Evolutionary conservation across 2,888 invertebrate species (phyloP), one percentile per base, ranked within the genome.

Genomic region (Drosophila histrio): DNA sequence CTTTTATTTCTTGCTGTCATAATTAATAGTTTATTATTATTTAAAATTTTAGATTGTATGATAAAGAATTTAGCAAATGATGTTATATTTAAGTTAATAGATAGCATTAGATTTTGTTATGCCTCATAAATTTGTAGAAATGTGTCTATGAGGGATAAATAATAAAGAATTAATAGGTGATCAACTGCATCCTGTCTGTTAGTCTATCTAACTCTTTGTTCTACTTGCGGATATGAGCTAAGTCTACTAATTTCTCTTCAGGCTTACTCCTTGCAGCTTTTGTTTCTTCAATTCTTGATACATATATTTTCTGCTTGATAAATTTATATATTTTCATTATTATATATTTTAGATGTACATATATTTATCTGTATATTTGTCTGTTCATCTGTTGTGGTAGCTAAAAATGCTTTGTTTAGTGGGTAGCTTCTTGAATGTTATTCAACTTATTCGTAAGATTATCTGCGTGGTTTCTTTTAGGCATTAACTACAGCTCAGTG

Each of bases 1-100:
- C n/a, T 56, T 63, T 43, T 52, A 19, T 38, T 32, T 21, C 17
- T 58, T 24, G 44, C 60, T 72, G 46, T 63, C 39, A 69, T 38
- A 39, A 52, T 59, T 26, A 53, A 61, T 67, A 21, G 39, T 38
- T 58, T 47, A 32, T 56, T 58, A 34, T 46, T n/a, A 21, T 30
- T 41, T 24, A 53, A 50, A 39, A n/a, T 13, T n/a, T 41, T 41
- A 30, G 11, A 19, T 7, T n/a, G 22, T 17, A 36, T 26, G 15
- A 9, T 24, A 11, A 26, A 43, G 8, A 28, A 17, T 28, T 17
- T 28, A 1, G 21, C 4, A 47, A 30, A 13, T 47, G 8, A 47
- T 47, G 46, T 28, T 30, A 47, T n/a, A 32, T 2, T 47, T 19
- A 47, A 13, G 1, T 46, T 21, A 2, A 13, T 30, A 28, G n/a